Evolutionary conservation across 2,797 vertebrate genomes (phyloP).

Genomic region (Carduelis carduelis): DNA sequence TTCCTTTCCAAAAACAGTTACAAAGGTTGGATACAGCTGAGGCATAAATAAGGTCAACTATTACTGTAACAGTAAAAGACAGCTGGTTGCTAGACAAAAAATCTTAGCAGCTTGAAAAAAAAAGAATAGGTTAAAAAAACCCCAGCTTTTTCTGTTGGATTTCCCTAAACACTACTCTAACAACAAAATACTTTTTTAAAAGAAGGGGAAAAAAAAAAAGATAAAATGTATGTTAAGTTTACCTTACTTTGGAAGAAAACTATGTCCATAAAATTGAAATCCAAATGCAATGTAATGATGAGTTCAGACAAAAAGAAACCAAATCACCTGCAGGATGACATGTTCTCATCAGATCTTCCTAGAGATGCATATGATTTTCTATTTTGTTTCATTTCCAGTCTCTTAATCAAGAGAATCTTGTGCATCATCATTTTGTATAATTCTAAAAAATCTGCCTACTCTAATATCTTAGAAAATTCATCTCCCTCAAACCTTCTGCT

Average conservation of each 20-base stretch:
- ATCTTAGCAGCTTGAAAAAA: neutral
- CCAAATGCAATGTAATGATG: neutral
- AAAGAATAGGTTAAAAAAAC: rapidly evolving
- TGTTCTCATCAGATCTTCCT: neutral
- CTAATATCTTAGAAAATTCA: neutral
- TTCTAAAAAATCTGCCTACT: neutral
- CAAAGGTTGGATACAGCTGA: neutral
- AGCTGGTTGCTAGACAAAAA: neutral
- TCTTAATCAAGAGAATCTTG: neutral
- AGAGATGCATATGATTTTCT: neutral
- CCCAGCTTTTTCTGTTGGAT: neutral
- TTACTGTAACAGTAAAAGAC: neutral
- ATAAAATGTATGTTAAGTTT: neutral
- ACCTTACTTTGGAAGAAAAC: neutral
- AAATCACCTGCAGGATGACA: neutral
- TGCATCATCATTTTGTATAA: neutral
- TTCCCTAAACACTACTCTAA: neutral
- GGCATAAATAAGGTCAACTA: neutral
- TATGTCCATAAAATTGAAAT: neutral
- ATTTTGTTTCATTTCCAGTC: neutral
- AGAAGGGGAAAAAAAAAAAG: rapidly evolving
- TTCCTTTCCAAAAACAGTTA: neutral
- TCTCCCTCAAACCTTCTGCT: neutral
- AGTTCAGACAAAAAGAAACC: neutral
- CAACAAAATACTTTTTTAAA: neutral